phyloP scores from a whole-genome alignment of 2,797 vertebrate species.

The Crossoptilon crossoptilon region DNA sequence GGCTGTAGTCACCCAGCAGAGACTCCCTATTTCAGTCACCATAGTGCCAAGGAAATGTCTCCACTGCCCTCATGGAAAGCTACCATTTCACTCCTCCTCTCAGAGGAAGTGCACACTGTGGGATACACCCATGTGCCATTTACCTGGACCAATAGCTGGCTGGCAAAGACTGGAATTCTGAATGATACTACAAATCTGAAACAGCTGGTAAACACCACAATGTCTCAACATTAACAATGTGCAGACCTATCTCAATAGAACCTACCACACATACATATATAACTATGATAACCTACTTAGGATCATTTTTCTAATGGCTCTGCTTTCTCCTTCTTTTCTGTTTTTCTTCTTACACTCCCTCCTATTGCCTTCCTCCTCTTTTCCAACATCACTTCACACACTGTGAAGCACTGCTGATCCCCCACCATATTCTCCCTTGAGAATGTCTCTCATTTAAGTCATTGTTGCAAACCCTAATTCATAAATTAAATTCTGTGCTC shows the following conservation, averaged over 20 bases:
- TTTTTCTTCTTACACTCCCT: not conserved
- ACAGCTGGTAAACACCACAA: not conserved
- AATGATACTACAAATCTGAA: not conserved
- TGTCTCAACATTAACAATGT: not conserved
- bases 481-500: conserved; percentile 38
- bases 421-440: not conserved
- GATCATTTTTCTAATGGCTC: not conserved
- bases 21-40: not conserved
- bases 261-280: fast-evolving
- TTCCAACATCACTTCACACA: not conserved
- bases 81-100: not conserved
- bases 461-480: conserved; percentile 19
- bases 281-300: not conserved
- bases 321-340: not conserved
- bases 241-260: not conserved
- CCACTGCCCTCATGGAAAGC: not conserved
- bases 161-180: not conserved
- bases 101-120: fast-evolving
- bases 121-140: not conserved
- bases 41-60: not conserved
- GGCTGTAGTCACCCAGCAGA: not conserved
- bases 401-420: not conserved
- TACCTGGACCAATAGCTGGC: not conserved
- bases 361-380: not conserved
- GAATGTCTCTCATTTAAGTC: not conserved